Evolutionary conservation across 2,113 vertebrate species (phyloP).

Genomic region (Nycticryphes semicollaris): DNA sequence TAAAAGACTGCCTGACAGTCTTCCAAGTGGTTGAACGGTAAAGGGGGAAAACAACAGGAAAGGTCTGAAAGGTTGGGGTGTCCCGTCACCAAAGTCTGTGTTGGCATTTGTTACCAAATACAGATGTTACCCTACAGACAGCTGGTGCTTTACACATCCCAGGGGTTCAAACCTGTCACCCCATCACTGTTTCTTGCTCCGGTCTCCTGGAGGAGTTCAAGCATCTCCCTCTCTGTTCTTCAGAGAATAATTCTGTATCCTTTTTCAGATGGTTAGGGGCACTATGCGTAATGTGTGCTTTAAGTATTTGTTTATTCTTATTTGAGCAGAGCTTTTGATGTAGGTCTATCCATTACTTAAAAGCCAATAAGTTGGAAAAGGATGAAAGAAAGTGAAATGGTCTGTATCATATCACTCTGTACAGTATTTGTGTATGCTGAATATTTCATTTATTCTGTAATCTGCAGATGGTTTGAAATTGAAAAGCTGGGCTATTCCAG

Average conservation of each 20-base stretch:
- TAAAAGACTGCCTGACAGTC: neutral
- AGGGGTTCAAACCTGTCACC: neutral
- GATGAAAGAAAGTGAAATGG: conserved; percentile 30
- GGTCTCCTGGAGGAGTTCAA: neutral
- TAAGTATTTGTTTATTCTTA: conserved; percentile 26
- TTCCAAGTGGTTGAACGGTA: neutral
- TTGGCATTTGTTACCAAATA: neutral
- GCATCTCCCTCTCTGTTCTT: neutral
- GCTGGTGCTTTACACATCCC: no score
- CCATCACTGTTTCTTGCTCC: neutral
- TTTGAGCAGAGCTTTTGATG: neutral
- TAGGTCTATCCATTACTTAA: conserved; percentile 20
- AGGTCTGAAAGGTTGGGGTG: neutral
- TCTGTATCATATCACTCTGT: conserved; percentile 9
- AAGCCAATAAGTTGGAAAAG: neutral
- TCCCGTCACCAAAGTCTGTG: neutral
- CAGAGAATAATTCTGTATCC: neutral
- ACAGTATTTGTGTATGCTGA: neutral
- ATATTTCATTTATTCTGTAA: conserved; percentile 25
- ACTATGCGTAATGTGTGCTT: neutral
- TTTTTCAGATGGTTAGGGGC: neutral
- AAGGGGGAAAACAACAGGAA: neutral
- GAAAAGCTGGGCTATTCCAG: neutral
- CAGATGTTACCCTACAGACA: neutral
- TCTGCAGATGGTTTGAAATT: neutral